phyloP scores from a whole-genome alignment of 2,797 vertebrate species.

The Ara ararauna region DNA sequence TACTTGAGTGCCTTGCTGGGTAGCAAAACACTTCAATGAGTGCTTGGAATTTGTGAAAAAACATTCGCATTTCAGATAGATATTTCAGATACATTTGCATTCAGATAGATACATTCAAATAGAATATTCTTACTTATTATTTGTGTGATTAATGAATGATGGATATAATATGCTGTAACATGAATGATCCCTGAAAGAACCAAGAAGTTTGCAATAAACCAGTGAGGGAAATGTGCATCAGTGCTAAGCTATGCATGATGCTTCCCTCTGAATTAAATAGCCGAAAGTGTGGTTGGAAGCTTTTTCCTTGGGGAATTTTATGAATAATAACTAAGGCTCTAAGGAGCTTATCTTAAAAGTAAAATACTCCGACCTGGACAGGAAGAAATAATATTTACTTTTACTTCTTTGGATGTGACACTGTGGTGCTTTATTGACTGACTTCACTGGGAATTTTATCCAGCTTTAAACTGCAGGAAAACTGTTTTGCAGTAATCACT shows the following conservation, averaged over 20 bases:
- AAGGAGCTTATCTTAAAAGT: slow-evolving; percentile 37
- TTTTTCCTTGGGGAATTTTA: slow-evolving; percentile 5
- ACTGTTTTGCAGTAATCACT: background rate
- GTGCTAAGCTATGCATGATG: slow-evolving; percentile 37
- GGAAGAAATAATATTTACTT: slow-evolving; percentile 51
- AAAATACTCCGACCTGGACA: slow-evolving; percentile 5
- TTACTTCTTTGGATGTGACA: background rate
- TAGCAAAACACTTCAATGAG: background rate
- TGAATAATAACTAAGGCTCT: slow-evolving; percentile 23
- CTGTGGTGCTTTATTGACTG: background rate
- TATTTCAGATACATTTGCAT: background rate
- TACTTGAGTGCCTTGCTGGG: background rate
- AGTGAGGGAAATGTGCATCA: slow-evolving; percentile 44
- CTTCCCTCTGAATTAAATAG: slow-evolving; percentile 37
- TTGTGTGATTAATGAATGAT: background rate
- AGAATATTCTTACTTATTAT: background rate
- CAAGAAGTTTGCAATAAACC: slow-evolving; percentile 27
- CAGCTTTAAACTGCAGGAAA: background rate
- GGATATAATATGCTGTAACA: background rate
- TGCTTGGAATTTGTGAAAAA: background rate
- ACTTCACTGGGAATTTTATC: background rate
- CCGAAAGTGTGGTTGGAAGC: background rate
- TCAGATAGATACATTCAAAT: background rate
- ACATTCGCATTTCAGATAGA: background rate
- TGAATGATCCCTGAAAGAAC: slow-evolving; percentile 15